Conservation (phyloP, 2,888 invertebrate species). For the Ectobius pallidus region DNA sequence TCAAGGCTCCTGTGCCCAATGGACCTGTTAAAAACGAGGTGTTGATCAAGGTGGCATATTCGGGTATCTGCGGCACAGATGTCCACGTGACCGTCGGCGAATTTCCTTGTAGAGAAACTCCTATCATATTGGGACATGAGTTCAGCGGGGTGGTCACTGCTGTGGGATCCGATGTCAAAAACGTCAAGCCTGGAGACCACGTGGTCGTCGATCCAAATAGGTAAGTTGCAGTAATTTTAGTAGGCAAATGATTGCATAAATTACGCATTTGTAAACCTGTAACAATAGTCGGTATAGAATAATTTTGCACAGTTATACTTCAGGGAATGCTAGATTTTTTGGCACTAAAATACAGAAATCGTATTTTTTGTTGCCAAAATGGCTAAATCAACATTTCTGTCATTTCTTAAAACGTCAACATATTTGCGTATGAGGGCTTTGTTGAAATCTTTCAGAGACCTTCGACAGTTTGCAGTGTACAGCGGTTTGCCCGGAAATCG, state of each 20-base stretch:
- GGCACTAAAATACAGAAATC: no score
- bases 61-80: conserved; percentile 76
- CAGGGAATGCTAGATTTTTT: no score
- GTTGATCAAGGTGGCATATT: conserved; percentile 67
- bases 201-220: conserved; percentile 74
- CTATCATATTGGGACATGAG: conserved; percentile 70
- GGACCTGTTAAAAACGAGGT: conserved; percentile 63
- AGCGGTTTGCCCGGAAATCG: no score
- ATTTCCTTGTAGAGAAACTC: conserved; percentile 65
- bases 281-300: no score
- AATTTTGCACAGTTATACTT: no score
- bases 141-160: conserved; percentile 67
- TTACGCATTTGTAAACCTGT: not conserved
- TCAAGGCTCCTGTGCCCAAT: conserved; percentile 58
- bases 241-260: not conserved
- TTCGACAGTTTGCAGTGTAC: no score
- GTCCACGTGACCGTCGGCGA: conserved; percentile 73
- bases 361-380: no score
- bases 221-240: no score
- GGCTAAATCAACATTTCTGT: no score
- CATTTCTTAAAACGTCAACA: no score
- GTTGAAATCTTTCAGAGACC: no score
- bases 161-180: conserved; percentile 61
- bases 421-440: no score
- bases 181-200: conserved; percentile 67